Percentiles rank a stretch among this genome's conserved stretches.
Evolutionary conservation across 2,888 invertebrate species (phyloP).

Genomic region (Drosophila kanekoi): DNA sequence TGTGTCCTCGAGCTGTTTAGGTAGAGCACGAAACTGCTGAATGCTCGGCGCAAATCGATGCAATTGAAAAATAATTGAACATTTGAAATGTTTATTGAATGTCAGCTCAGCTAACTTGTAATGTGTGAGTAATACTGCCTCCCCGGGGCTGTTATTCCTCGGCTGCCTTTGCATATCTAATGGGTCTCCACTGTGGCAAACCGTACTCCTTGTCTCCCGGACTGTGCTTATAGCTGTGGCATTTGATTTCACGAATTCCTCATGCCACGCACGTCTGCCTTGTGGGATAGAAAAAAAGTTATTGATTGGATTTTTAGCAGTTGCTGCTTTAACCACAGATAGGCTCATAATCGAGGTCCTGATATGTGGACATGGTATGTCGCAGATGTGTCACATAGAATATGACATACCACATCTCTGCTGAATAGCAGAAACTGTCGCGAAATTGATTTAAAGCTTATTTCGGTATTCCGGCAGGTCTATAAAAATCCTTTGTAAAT

Average conservation of each 20-base stretch:
- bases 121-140: conserved; percentile 29
- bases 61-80: conserved; percentile 81
- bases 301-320: conserved; percentile 64
- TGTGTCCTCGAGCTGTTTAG: conserved; percentile 32
- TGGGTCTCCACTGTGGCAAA: conserved; percentile 29
- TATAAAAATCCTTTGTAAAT: neutral
- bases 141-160: conserved; percentile 24
- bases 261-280: conserved; percentile 55
- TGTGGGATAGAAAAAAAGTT: conserved; percentile 44
- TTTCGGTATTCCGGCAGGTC: neutral
- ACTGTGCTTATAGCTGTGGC: conserved; percentile 20
- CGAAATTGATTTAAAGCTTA: conserved; percentile 17
- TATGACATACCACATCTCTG: conserved; percentile 4
- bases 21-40: conserved; percentile 3
- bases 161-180: conserved; percentile 48
- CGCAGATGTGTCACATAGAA: conserved; percentile 31
- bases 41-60: conserved; percentile 59
- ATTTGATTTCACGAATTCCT: conserved; percentile 35
- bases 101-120: conserved; percentile 49
- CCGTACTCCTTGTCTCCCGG: conserved; percentile 5
- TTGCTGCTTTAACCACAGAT: conserved; percentile 66
- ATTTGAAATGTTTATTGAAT: conserved; percentile 76
- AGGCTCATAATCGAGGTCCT: conserved; percentile 59
- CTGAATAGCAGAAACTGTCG: conserved; percentile 4
- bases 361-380: conserved; percentile 35